Evolutionary conservation across 2,888 invertebrate species (phyloP).

Genomic region (Notodonta dromedarius): DNA sequence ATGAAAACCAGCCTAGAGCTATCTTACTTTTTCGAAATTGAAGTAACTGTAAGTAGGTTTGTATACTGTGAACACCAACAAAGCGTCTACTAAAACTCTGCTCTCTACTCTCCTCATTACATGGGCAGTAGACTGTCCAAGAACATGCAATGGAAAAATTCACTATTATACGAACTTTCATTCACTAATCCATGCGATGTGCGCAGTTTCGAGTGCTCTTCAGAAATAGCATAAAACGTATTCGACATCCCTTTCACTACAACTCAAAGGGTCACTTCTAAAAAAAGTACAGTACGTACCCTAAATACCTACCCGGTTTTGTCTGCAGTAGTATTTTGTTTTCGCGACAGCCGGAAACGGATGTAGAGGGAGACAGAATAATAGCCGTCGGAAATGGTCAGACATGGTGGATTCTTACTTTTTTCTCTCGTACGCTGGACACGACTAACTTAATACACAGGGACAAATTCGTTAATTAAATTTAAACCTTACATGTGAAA

Average conservation of each 20-base stretch:
- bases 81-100: too few species aligned
- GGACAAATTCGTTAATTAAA: conserved; percentile 28
- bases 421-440: conserved; percentile 76
- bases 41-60: too few species aligned
- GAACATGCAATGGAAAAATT: not conserved
- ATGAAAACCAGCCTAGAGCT: too few species aligned
- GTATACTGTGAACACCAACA: too few species aligned
- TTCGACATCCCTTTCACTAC: conserved; percentile 14
- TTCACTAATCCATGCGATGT: conserved; percentile 2
- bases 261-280: conserved; percentile 25
- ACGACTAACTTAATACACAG: conserved; percentile 68
- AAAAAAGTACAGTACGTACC: conserved; percentile 26
- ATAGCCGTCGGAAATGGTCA: conserved; percentile 84
- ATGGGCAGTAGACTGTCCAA: not conserved
- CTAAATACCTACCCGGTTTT: conserved; percentile 50
- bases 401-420: conserved; percentile 80
- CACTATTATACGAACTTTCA: conserved; percentile 1
- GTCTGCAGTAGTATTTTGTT: conserved; percentile 77
- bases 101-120: not conserved
- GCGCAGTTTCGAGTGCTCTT: not conserved
- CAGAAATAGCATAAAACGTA: conserved; percentile 3
- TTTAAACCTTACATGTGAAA: conserved; percentile 32
- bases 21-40: too few species aligned
- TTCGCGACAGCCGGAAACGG: conserved; percentile 82
- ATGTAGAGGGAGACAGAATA: conserved; percentile 84